These are phyloP conservation scores for Girardia tigrina DNA, from an alignment of 2,888 invertebrate species.

Conservation along the genomic window DNA sequence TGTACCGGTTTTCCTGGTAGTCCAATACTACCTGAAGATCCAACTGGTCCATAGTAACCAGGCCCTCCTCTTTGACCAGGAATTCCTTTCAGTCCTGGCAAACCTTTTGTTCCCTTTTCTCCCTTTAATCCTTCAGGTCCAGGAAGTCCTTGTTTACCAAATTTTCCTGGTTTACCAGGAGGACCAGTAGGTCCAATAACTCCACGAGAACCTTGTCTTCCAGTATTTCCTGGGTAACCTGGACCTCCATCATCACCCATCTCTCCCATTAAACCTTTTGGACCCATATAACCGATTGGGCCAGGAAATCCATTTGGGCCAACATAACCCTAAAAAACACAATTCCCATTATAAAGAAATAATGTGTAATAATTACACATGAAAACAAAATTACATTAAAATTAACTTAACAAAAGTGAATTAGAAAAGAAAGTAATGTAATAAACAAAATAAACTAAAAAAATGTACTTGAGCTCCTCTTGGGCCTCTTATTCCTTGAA, in stretches of 20 bases:
- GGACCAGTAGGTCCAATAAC: background rate
- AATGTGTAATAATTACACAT: too few relatives aligned
- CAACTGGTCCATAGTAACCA: background rate
- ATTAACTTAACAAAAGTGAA: too few relatives aligned
- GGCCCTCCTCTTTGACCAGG: background rate
- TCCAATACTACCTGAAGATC: background rate
- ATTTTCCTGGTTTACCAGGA: background rate
- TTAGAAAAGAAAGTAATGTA: too few relatives aligned
- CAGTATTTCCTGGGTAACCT: background rate
- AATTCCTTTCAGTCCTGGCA: background rate
- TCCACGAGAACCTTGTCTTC: background rate
- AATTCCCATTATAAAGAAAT: background rate
- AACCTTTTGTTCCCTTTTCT: background rate
- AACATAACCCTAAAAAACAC: background rate
- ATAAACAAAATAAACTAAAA: too few relatives aligned
- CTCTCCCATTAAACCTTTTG: background rate
- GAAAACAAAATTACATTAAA: too few relatives aligned
- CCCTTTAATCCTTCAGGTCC: background rate
- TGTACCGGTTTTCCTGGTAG: background rate
- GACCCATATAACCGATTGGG: background rate
- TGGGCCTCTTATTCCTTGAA: background rate
- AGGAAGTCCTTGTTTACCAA: background rate
- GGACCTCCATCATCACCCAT: background rate
- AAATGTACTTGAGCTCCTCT: background rate
- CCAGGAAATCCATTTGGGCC: background rate